Conservation (phyloP, 2,113 vertebrate genomes). For the Xenopus laevis region DNA sequence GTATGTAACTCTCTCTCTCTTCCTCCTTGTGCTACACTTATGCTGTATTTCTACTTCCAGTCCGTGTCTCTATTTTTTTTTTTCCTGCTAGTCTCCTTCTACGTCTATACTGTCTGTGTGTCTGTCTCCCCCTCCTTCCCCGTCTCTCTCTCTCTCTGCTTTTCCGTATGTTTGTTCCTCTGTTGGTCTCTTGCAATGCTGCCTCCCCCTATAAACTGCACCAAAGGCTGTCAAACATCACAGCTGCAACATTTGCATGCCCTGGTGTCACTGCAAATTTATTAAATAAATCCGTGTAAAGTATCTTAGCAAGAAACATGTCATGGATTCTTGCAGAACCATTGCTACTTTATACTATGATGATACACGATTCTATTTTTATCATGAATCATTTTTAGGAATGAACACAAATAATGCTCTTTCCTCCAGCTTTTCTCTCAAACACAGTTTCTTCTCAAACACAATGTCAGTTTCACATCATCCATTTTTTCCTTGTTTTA, state of each 20-base stretch:
- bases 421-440: neutral
- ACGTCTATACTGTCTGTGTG: neutral
- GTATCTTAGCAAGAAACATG: neutral
- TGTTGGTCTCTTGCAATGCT: slow-evolving; percentile 37
- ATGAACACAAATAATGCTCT: neutral
- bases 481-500: neutral
- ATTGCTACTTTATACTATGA: neutral
- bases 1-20: too few species aligned
- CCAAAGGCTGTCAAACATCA: slow-evolving; percentile 46
- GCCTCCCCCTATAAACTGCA: slow-evolving; percentile 46
- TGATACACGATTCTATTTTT: neutral
- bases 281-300: slow-evolving; percentile 28
- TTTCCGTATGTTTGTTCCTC: slow-evolving; percentile 40
- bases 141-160: slow-evolving; percentile 19
- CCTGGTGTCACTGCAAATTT: slow-evolving; percentile 29
- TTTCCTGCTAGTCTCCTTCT: too few species aligned
- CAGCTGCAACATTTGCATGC: slow-evolving; percentile 45
- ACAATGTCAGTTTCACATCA: neutral
- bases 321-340: neutral
- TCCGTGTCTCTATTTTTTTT: too few species aligned
- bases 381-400: neutral
- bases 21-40: too few species aligned
- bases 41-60: too few species aligned
- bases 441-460: too few species aligned
- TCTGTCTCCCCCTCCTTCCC: slow-evolving; percentile 30